phyloP scores from a whole-genome alignment of 30 jellyfish, hydroid and myxozoan species.

The Rhopilema esculentum region DNA sequence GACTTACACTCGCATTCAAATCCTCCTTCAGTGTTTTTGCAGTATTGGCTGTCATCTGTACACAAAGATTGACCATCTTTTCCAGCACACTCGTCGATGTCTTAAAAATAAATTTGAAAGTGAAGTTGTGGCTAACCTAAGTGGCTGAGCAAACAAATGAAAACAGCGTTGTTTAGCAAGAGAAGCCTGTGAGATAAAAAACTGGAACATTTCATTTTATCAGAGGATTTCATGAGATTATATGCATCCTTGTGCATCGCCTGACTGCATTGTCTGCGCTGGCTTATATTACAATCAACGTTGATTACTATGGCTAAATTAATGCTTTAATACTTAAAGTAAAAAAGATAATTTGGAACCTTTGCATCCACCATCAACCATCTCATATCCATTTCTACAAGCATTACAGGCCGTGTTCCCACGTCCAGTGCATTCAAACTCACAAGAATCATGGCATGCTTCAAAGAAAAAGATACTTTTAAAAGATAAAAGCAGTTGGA shows the following conservation, averaged over 20 bases:
- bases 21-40: slow-evolving; percentile 79
- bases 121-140: too few relatives aligned
- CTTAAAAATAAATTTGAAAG: slow-evolving; percentile 8
- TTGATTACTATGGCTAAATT: too few relatives aligned
- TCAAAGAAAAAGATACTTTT: background rate
- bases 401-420: slow-evolving; percentile 71
- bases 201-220: too few relatives aligned
- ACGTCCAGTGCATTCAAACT: slow-evolving; percentile 88
- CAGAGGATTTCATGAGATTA: too few relatives aligned
- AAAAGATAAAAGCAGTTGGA: background rate
- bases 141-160: too few relatives aligned
- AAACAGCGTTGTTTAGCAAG: too few relatives aligned
- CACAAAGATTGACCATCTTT: slow-evolving; percentile 59
- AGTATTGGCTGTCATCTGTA: slow-evolving; percentile 63
- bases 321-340: background rate
- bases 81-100: slow-evolving; percentile 78
- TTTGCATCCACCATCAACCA: slow-evolving; percentile 81
- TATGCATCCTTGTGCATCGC: too few relatives aligned
- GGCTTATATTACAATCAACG: too few relatives aligned
- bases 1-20: slow-evolving; percentile 72
- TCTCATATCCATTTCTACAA: slow-evolving; percentile 84
- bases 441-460: slow-evolving; percentile 93
- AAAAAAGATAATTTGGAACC: slow-evolving; percentile 34
- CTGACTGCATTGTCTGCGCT: too few relatives aligned
- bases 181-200: too few relatives aligned